These are phyloP conservation scores for Acromyrmex echinatior DNA, from an alignment of 1,140 invertebrate genomes.

Conservation along the genomic window DNA sequence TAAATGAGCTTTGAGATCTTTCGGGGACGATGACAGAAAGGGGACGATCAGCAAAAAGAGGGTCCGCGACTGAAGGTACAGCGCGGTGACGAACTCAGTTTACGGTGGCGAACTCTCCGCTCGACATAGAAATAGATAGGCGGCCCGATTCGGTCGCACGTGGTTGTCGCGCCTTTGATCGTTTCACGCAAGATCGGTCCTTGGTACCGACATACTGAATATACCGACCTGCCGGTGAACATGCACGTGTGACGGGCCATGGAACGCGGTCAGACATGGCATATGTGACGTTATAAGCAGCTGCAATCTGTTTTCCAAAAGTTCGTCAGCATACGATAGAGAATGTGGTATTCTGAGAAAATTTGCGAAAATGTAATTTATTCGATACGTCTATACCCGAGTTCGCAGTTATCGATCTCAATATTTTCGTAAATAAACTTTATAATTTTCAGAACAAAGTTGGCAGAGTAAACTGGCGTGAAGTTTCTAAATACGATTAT, in stretches of 20 bases:
- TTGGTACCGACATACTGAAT: conserved; percentile 17
- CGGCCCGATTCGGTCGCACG: conserved; percentile 36
- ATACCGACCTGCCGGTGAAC: neutral
- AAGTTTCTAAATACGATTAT: neutral
- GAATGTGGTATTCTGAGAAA: neutral
- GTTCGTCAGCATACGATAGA: neutral
- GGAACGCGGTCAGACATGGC: conserved; percentile 36
- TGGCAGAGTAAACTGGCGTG: neutral
- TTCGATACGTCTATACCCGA: neutral
- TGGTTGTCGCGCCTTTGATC: conserved; percentile 68
- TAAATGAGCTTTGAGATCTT: conserved; percentile 47
- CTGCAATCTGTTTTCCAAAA: conserved; percentile 25
- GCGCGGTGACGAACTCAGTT: conserved; percentile 33
- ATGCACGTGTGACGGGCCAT: conserved; percentile 26
- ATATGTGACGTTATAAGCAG: conserved; percentile 33
- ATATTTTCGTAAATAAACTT: neutral
- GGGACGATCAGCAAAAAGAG: conserved; percentile 30
- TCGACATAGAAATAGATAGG: conserved; percentile 63
- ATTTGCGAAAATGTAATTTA: neutral
- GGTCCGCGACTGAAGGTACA: conserved; percentile 9
- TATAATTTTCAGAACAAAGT: neutral
- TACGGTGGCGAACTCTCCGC: conserved; percentile 12
- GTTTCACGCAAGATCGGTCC: conserved; percentile 69
- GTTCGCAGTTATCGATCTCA: neutral
- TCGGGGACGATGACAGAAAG: neutral